phyloP scores from a whole-genome alignment of 2,113 vertebrate genomes.

The Aptenodytes patagonicus region DNA sequence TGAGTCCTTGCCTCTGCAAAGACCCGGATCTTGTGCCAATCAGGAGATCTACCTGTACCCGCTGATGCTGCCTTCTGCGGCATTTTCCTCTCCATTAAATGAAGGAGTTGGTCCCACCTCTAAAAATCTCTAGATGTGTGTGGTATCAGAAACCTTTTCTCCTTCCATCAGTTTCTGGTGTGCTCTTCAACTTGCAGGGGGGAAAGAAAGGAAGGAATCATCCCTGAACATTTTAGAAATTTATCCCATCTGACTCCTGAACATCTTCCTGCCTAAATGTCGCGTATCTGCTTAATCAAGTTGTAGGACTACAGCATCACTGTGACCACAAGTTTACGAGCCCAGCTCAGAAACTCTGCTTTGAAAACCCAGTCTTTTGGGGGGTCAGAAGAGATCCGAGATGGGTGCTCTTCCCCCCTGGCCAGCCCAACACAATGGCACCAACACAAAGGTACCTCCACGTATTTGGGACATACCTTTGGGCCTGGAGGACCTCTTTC shows the following conservation, averaged over 20 bases:
- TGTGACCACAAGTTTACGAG: rapidly evolving
- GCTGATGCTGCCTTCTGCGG: neutral
- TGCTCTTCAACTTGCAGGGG: neutral
- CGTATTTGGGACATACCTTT: slow-evolving; percentile 62
- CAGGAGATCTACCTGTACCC: neutral
- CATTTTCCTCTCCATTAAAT: neutral
- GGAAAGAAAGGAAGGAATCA: neutral
- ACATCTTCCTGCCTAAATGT: neutral
- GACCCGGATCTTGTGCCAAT: neutral
- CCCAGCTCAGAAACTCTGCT: neutral
- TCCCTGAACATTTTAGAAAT: neutral
- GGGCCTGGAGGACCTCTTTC: slow-evolving; percentile 74
- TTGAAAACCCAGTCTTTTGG: neutral
- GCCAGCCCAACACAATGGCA: neutral
- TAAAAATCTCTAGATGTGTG: neutral
- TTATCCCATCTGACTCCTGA: rapidly evolving
- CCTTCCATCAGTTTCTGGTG: neutral
- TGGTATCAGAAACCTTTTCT: neutral
- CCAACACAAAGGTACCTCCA: neutral
- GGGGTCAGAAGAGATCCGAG: neutral
- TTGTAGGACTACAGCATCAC: neutral
- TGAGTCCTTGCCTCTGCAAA: neutral
- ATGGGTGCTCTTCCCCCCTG: neutral
- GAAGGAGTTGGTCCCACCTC: neutral
- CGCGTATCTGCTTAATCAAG: neutral